These are phyloP conservation scores for Entosphenus tridentatus DNA, from an alignment of 2,113 vertebrate genomes.

Conservation along the genomic window DNA sequence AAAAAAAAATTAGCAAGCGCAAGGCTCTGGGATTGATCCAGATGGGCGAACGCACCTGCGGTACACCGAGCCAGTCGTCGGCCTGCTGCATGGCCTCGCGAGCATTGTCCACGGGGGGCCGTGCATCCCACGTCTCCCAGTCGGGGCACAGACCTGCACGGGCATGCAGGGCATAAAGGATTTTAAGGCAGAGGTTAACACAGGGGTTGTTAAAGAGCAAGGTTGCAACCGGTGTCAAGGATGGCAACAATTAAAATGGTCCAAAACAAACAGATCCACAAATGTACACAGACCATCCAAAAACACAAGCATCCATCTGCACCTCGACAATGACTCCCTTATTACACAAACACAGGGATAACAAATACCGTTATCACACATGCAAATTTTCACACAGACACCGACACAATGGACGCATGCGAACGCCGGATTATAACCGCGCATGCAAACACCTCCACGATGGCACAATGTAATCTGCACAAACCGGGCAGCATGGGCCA, in stretches of 20 bases:
- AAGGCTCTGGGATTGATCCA: too few species aligned
- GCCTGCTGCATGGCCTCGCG: conserved; percentile 2
- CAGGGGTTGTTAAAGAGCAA: too few species aligned
- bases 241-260: too few species aligned
- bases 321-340: too few species aligned
- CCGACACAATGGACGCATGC: background rate
- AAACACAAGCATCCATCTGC: background rate
- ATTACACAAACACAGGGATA: background rate
- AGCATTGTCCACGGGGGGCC: conserved; percentile 6
- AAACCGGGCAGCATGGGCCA: too few species aligned
- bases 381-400: background rate
- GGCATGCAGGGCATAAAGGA: too few species aligned
- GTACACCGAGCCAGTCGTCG: conserved; percentile 3
- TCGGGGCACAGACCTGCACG: background rate
- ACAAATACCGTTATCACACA: conserved; percentile 1
- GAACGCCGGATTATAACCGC: background rate
- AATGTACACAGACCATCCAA: background rate
- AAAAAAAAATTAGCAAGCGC: too few species aligned
- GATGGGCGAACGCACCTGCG: background rate
- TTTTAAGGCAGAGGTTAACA: too few species aligned
- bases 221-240: too few species aligned
- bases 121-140: background rate
- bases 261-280: background rate
- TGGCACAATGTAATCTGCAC: background rate
- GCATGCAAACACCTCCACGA: background rate